These are phyloP conservation scores for Aphelenchoides avenae DNA, from an alignment of 1,140 invertebrate genomes.

Conservation along the genomic window DNA sequence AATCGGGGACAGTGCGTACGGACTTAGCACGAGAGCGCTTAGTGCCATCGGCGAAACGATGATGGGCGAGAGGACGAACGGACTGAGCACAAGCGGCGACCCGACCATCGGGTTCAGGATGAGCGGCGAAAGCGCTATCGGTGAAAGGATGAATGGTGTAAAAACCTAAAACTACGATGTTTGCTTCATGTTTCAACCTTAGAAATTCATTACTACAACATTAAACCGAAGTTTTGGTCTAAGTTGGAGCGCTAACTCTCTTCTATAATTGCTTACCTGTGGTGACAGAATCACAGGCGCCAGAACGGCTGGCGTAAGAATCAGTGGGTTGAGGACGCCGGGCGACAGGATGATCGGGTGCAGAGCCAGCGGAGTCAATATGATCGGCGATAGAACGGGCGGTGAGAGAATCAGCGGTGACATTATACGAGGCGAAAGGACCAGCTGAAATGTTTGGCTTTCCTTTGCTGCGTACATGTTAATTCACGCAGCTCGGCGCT, in stretches of 20 bases:
- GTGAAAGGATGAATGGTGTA: too few species aligned
- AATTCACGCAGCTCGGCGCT: too few species aligned
- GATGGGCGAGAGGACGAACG: constrained; percentile 41
- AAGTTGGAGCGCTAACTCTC: too few species aligned
- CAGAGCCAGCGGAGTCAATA: constrained; percentile 40
- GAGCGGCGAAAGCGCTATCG: constrained; percentile 37
- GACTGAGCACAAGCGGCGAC: constrained; percentile 24
- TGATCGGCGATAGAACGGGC: constrained; percentile 36
- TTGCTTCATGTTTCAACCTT: too few species aligned
- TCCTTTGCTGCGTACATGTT: too few species aligned
- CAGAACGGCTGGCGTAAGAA: constrained; percentile 33
- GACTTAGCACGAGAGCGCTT: constrained; percentile 47
- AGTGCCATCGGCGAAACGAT: constrained; percentile 44
- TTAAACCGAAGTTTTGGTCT: too few species aligned
- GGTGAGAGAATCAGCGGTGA: constrained; percentile 34
- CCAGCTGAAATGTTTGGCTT: not conserved
- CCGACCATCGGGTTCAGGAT: constrained; percentile 42
- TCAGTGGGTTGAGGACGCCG: constrained; percentile 15
- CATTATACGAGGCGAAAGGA: constrained; percentile 33
- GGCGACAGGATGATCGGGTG: constrained; percentile 32
- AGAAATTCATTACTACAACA: too few species aligned
- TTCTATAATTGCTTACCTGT: too few species aligned
- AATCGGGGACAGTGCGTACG: constrained; percentile 33
- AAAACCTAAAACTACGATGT: too few species aligned
- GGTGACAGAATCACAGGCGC: constrained; percentile 38